phyloP scores from a whole-genome alignment of 1,140 invertebrate species.

The Chironomus tepperi region DNA sequence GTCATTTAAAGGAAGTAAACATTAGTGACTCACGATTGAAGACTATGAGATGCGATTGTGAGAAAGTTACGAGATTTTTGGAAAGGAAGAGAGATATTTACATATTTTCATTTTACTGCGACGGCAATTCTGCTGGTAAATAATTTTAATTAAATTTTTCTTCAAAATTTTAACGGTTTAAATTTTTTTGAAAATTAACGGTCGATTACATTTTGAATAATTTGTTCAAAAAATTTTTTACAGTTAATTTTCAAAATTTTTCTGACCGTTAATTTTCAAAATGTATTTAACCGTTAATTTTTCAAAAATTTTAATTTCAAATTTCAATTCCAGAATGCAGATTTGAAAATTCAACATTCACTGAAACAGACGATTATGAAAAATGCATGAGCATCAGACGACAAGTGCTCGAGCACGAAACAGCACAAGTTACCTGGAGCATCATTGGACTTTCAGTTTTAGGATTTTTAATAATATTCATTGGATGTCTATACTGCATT shows the following conservation, averaged over 20 bases:
- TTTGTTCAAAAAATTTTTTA: too few species aligned
- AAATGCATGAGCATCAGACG: conserved; percentile 32
- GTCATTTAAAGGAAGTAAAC: conserved; percentile 41
- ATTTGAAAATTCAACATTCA: not conserved
- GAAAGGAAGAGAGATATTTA: not conserved
- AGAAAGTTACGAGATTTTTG: not conserved
- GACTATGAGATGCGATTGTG: conserved; percentile 4
- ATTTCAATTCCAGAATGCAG: not conserved
- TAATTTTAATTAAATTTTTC: not conserved
- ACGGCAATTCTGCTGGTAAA: not conserved
- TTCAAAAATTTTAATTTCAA: not conserved
- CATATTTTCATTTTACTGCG: not conserved
- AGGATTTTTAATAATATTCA: conserved; percentile 41
- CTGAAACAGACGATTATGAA: conserved; percentile 25
- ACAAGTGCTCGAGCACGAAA: not conserved
- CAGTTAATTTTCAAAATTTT: too few species aligned
- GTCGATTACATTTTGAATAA: too few species aligned
- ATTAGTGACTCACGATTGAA: conserved; percentile 31
- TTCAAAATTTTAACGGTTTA: too few species aligned
- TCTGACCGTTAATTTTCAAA: too few species aligned
- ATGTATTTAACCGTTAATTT: not conserved
- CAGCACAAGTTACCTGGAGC: conserved; percentile 40
- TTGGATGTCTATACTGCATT: conserved; percentile 41
- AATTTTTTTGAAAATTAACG: too few species aligned
- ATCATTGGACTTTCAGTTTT: conserved; percentile 40